These are phyloP conservation scores for Tetrao urogallus DNA, from an alignment of 2,113 vertebrate genomes.

Conservation along the genomic window DNA sequence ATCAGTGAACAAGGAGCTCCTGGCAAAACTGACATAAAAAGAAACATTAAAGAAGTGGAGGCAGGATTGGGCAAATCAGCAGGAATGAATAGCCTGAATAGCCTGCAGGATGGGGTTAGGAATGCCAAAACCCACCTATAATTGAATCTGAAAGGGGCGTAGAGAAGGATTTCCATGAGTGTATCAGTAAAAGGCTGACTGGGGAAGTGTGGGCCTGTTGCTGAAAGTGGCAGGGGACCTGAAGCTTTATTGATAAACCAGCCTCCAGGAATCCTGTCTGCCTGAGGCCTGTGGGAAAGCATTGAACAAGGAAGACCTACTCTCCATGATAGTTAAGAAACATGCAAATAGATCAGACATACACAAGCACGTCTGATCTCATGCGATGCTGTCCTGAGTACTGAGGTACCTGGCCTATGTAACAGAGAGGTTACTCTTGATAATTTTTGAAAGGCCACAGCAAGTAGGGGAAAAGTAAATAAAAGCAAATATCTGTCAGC, in stretches of 20 bases:
- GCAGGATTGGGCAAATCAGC: too few relatives aligned
- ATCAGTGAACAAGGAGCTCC: background rate
- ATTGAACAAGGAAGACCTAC: background rate
- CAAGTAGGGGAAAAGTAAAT: background rate
- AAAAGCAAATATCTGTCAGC: background rate
- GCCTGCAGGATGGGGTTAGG: background rate
- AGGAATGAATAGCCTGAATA: background rate
- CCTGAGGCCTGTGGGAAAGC: background rate
- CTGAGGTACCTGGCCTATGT: background rate
- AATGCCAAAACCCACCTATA: background rate
- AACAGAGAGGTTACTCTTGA: background rate
- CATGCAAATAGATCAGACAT: background rate
- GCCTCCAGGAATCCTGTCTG: background rate
- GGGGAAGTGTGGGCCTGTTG: background rate
- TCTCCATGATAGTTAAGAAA: background rate
- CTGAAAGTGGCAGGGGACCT: background rate
- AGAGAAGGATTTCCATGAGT: background rate
- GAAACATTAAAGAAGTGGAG: background rate
- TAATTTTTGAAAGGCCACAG: background rate
- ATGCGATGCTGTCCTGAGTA: background rate
- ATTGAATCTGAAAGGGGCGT: background rate
- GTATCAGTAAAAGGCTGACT: background rate
- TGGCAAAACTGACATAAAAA: background rate
- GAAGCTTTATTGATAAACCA: background rate
- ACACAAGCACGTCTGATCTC: background rate